phyloP scores from a whole-genome alignment of 2,888 invertebrate species.

The Gnatocerus cornutus region DNA sequence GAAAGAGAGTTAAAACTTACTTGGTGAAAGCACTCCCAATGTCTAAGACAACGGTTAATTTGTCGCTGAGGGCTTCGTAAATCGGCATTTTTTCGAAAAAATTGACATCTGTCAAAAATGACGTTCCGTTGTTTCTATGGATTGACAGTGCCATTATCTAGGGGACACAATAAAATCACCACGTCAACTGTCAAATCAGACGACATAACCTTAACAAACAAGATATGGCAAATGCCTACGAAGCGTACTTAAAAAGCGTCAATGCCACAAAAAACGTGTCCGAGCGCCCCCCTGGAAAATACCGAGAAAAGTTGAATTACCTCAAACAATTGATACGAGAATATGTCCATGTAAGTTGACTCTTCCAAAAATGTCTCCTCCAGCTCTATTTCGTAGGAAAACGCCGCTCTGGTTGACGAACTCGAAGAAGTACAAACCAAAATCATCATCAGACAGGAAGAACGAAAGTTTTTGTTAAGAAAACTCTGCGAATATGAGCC shows the following conservation, averaged over 20 bases:
- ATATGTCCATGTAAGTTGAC: constrained; percentile 77
- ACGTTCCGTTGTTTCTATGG: too few species aligned
- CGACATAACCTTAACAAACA: constrained; percentile 1
- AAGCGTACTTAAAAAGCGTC: constrained; percentile 48
- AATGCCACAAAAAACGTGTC: constrained; percentile 47
- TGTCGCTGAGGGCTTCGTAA: constrained; percentile 90
- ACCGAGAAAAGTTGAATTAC: constrained; percentile 77
- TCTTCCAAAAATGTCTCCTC: background rate
- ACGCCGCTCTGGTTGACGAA: constrained; percentile 91
- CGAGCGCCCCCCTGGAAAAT: constrained; percentile 68
- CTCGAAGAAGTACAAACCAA: constrained; percentile 89
- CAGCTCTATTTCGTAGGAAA: constrained; percentile 76
- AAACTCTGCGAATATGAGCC: constrained; percentile 82
- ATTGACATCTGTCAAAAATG: constrained; percentile 2
- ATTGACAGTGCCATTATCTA: too few species aligned
- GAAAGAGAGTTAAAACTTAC: constrained; percentile 71
- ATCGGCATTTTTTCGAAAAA: constrained; percentile 76
- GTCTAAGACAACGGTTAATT: constrained; percentile 91
- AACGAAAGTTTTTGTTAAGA: constrained; percentile 85
- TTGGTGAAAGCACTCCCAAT: constrained; percentile 94
- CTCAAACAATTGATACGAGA: constrained; percentile 79
- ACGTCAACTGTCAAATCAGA: background rate
- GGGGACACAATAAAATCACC: too few species aligned
- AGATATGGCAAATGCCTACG: constrained; percentile 47
- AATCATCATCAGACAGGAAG: constrained; percentile 85